Evolutionary conservation across 2,888 invertebrate genomes (phyloP), one percentile per base, ranked within the genome.

Genomic region (Amaurobius ferox): DNA sequence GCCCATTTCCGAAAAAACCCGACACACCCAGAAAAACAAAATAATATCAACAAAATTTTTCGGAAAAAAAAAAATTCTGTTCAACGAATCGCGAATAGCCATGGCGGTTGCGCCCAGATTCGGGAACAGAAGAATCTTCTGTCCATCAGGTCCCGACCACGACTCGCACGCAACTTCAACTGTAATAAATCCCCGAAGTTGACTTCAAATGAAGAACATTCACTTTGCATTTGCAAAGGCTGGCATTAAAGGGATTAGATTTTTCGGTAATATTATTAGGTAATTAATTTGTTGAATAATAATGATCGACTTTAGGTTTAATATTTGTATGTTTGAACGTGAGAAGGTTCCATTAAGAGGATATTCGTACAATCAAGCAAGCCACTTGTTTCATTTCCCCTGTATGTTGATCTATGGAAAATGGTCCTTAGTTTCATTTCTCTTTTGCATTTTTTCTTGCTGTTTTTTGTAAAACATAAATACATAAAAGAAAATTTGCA

Each of bases 1-100:
- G 72, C 66, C 72, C 77, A 30, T 44, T 48, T 26, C 23, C 64
- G 48, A 23, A 55, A 74, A 72, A 78, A 39, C 39, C 23, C 26
- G 83, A 72, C 83, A 85, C 83, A 85, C 83, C 83, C 77, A 85
- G 48, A 35, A 40, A 66, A 32, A 9, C 23, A 66, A 66, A 66
- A 66, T 35, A 66, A 23, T 23, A 55, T 23, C 0, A 3, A 23
- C n/a, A 23, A 55, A 55, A 55, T 23, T 55, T 55, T 55, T 55
- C 23, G 7, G 44, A n/a, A n/a, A 55, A 55, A 55, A 3, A 55
- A 55, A 6, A 23, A 1, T 6, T 23, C 23, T 11, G 35, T 5
- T 5, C 32, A n/a, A 9, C 66, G 66, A 66, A 66, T 66, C 66
- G 19, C 3, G 55, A 23, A 19, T 55, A 19, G 0, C 55, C 44